Base-by-base conservation (phyloP, 1,140 invertebrate species). In the Sipha flava region DNA sequence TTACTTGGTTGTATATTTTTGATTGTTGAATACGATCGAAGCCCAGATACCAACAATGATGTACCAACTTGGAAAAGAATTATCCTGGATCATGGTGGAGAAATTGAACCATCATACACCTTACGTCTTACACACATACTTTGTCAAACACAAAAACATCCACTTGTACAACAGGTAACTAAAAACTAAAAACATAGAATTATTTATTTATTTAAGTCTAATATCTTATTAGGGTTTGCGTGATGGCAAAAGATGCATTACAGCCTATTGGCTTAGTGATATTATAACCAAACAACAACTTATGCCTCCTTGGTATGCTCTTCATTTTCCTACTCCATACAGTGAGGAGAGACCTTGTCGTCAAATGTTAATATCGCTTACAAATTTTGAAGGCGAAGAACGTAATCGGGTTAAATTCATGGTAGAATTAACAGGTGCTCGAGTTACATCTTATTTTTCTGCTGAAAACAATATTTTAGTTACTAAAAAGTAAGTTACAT, bases 191-290 rank as follows among this genome's bases (percentile, higher is more conserved):
- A 75, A 23, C 23, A 57, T 77, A 40, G 16, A 6, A 6, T 6
- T 37, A 3, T 59, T 29, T 18, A 14, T n/a, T 54, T 26, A 47
- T 40, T 37, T 31, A 43, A 75, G 10, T 16, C 43, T 29, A 49
- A 54, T 68, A 16, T 73, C 26, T 83, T 83, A 14, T 57, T 84
- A 93, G 88, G 93, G 92, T 0, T 84, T 94, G 16, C 88, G 91
- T 31, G 93, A 95, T 85, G 90, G 90, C 3, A 92, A 92, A 85
- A 90, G 95, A 29, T 94, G 96, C 84, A 94, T 98, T 6, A 97
- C 95, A 7, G 92, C 95, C 12, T 94, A 94, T 86, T 99, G 97
- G 97, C 86, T 99, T 16, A 96, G 93, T 80, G 96, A 98, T 85
- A 91, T 95, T 34, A 90, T 97, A 79, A 84, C 90, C 1, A 91